Base-by-base conservation (phyloP, 1,140 invertebrate species). In the Cotesia typhae region DNA sequence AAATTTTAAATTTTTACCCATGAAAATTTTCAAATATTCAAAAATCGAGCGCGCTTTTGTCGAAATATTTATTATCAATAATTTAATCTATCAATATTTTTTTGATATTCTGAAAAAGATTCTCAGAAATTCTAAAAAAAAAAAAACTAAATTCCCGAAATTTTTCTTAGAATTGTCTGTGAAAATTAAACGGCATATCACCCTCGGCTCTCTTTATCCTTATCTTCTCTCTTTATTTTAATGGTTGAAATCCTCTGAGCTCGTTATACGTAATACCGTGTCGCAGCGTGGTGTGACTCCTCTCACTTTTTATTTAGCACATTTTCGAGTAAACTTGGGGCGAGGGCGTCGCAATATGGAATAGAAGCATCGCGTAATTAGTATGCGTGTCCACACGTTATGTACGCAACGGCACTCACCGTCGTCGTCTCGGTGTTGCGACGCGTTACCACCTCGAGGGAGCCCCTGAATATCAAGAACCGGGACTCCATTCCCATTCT, bases 331-430 rank as follows among this genome's bases (percentile, higher is more conserved):
- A 66, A 51, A 63, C 57, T n/a, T 59, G 70, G 70, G 28, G 57
- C 55, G 57, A 61, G 70, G 66, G 66, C 59, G 60, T 57, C 65
- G 73, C 79, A 83, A 84, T 82, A 84, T 84, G 82, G 80, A 82
- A 82, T 84, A 81, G 80, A 82, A 82, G 78, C 60, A 59, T 20
- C 57, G 57, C 78, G 75, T 85, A 86, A 86, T 86, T 86, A 86
- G 84, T 86, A 85, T 83, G 83, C 84, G 83, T 82, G 81, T 85
- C 83, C 82, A 81, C 75, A 80, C 81, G 80, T 80, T 81, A 80
- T 79, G 74, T 77, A 80, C 78, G 80, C 77, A 81, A 82, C 79
- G 77, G 74, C 78, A 76, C 66, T 72, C 70, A 66, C 71, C 64
- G 53, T 69, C 41, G 35, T 28, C 53, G 37, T 69, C 59, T 60